Conservation (phyloP, 2,888 invertebrate species). For the Theretra japonica region DNA sequence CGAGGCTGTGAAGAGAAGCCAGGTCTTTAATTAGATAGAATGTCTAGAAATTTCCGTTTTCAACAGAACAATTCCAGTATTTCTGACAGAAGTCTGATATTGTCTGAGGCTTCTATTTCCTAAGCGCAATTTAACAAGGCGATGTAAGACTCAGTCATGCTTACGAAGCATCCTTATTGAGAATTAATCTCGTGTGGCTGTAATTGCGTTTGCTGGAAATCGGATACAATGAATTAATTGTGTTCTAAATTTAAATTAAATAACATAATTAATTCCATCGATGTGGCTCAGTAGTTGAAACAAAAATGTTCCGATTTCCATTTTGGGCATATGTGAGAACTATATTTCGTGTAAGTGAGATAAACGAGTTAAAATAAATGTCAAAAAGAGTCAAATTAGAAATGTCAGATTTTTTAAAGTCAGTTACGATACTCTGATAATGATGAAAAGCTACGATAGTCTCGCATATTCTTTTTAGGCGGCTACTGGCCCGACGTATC, state of each 20-base stretch:
- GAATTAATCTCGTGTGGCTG: slow-evolving; percentile 6
- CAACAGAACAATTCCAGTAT: not conserved
- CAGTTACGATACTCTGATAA: too few relatives aligned
- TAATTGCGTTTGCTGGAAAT: not conserved
- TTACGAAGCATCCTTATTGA: slow-evolving; percentile 1
- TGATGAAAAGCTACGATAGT: too few relatives aligned
- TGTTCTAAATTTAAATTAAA: not conserved
- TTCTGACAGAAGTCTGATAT: not conserved
- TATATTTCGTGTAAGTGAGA: too few relatives aligned
- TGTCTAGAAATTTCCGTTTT: not conserved
- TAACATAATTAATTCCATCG: not conserved
- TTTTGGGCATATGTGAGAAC: too few relatives aligned
- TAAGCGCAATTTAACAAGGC: not conserved
- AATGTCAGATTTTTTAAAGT: too few relatives aligned
- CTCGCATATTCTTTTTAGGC: too few relatives aligned
- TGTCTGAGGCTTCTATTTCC: not conserved
- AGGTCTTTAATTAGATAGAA: not conserved
- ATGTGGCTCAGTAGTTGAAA: not conserved
- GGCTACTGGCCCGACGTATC: too few relatives aligned
- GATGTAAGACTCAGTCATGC: slow-evolving; percentile 2
- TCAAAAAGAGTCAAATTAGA: too few relatives aligned
- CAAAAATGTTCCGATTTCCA: too few relatives aligned
- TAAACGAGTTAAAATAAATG: too few relatives aligned
- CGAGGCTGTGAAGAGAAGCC: not conserved
- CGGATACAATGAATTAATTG: not conserved